phyloP scores from a whole-genome alignment of 1,140 invertebrate species.

The Neomicropteryx cornuta region DNA sequence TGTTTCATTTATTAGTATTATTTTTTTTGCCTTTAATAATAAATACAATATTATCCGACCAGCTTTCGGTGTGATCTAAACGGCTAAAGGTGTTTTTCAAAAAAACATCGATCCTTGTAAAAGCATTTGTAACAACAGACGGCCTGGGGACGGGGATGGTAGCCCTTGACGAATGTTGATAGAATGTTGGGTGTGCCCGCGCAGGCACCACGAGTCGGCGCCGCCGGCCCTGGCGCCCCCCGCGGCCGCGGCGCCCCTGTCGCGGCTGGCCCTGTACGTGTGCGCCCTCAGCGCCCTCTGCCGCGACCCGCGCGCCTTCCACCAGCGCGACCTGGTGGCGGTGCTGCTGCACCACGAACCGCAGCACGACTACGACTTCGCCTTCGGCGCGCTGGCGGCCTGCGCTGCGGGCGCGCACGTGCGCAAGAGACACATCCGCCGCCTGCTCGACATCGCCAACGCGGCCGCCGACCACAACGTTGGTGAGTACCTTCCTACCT shows the following conservation, averaged over 20 bases:
- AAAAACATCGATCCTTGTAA: too few relatives aligned
- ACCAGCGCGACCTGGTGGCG: conserved; percentile 68
- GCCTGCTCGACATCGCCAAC: conserved; percentile 64
- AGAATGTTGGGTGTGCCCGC: too few relatives aligned
- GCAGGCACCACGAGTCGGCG: conserved; percentile 55
- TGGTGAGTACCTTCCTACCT: conserved; percentile 32
- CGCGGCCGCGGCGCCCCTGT: conserved; percentile 62
- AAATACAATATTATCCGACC: too few relatives aligned
- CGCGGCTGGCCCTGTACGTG: conserved; percentile 60
- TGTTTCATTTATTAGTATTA: too few relatives aligned
- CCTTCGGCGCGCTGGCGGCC: conserved; percentile 43
- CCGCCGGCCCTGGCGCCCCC: too few relatives aligned
- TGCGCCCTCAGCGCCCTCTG: conserved; percentile 66
- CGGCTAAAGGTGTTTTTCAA: too few relatives aligned
- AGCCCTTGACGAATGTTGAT: too few relatives aligned
- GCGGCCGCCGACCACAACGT: conserved; percentile 64
- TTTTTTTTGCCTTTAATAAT: too few relatives aligned
- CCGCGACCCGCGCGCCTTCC: conserved; percentile 69
- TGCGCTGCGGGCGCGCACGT: conserved; percentile 74
- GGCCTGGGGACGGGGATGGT: too few relatives aligned
- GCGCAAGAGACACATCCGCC: conserved; percentile 61
- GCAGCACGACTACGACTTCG: conserved; percentile 57
- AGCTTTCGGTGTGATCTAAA: too few relatives aligned
- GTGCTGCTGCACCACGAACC: conserved; percentile 60
- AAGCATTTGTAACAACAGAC: too few relatives aligned